Evolutionary conservation across 2,113 vertebrate species (phyloP), one percentile per base, ranked within the genome.

Genomic region (Rhinogobius similis): DNA sequence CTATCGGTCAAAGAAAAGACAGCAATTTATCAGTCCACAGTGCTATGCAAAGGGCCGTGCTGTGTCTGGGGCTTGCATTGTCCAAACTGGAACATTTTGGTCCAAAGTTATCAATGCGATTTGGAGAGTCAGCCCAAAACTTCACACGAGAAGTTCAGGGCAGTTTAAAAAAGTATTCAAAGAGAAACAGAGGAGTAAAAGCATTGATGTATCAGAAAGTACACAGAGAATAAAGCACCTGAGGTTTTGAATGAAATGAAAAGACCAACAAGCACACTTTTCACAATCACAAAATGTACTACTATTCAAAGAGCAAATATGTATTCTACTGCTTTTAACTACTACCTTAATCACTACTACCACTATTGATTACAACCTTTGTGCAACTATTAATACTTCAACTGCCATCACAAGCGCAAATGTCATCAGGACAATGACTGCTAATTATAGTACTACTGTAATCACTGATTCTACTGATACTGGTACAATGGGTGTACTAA

Each of bases 21-120:
- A 50, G 29, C 67, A 14, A 27, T 75, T 43, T 75, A 41, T 72
- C 18, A 29, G 13, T 24, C 62, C 71, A 58, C 64, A 76, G 27
- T n/a, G 74, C 24, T 18, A 32, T 1, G 58, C 48, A 1, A 65
- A 55, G 2, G 14, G 64, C 11, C 68, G 64, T 26, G 61, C 52
- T 63, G 74, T 0, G 0, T 64, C 76, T 41, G 13, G 27, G 70
- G 41, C 64, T 56, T 1, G 29, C 73, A 74, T 76, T 83, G 65
- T 78, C 82, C 75, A 0, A n/a, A 68, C 73, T 23, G 58, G 67
- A 65, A 77, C 73, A 78, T 83, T 70, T 73, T 55, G 69, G 65
- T 70, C 65, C 65, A 58, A 3, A 58, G 55, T 61, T 76, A 75
- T 76, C 36, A 46, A 13, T 11, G 58, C 53, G 36, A 44, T 70